Conservation (phyloP, 92 coral and sea anemone genomes). For the Chrysogorgia sp. region DNA sequence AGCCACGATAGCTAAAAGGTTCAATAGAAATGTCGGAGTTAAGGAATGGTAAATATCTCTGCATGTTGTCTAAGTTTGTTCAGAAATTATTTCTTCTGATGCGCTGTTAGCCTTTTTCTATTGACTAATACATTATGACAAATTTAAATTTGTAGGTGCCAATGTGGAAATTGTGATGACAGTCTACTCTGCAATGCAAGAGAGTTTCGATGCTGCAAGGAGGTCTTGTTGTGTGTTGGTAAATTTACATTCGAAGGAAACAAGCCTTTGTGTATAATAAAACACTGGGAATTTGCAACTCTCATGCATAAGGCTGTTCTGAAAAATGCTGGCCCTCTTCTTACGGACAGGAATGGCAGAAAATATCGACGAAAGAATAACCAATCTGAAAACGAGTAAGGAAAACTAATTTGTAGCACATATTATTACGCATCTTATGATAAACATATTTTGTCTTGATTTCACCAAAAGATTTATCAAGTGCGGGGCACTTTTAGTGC, state of each 20-base stretch:
- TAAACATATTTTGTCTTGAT: too few species aligned
- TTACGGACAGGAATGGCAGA: neutral
- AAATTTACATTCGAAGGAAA: constrained; percentile 28
- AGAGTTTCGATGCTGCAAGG: constrained; percentile 46
- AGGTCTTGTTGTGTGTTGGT: constrained; percentile 18
- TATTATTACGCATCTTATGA: too few species aligned
- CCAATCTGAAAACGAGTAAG: constrained; percentile 22
- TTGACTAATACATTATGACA: neutral
- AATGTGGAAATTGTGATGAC: constrained; percentile 38
- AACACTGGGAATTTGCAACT: constrained; percentile 5
- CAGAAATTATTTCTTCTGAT: neutral
- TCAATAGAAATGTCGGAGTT: neutral
- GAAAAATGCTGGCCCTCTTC: constrained; percentile 23
- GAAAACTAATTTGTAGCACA: too few species aligned
- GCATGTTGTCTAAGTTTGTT: too few species aligned
- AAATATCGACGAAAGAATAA: neutral
- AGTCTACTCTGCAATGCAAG: constrained; percentile 31
- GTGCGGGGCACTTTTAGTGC: too few species aligned
- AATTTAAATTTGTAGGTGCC: constrained; percentile 30
- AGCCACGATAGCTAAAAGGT: neutral
- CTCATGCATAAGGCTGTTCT: neutral
- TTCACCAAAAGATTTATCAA: too few species aligned
- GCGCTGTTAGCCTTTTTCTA: neutral
- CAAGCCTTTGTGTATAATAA: constrained; percentile 24
- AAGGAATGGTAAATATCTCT: too few species aligned